Evolutionary conservation across 2,113 vertebrate genomes (phyloP).

Genomic region (Chloroceryle aenea): DNA sequence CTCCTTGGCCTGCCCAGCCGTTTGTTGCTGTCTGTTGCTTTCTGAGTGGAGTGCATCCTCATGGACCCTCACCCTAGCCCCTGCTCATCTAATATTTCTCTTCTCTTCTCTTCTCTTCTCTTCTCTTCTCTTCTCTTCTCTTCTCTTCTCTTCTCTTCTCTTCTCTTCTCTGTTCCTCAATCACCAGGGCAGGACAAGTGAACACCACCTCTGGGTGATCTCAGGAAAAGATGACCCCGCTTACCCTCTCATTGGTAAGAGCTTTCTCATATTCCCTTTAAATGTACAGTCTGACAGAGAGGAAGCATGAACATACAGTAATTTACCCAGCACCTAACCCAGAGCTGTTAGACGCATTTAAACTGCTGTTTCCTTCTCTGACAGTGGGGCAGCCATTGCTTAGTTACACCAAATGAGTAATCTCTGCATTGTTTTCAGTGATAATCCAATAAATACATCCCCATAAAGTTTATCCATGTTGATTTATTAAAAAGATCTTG

Average conservation of each 20-base stretch:
- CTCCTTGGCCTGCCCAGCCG: not conserved
- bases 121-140: slow-evolving; percentile 24
- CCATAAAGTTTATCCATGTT: not conserved
- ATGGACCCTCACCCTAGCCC: not conserved
- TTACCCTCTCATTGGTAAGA: slow-evolving; percentile 82
- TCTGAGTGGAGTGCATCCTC: not conserved
- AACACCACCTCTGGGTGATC: slow-evolving; percentile 81
- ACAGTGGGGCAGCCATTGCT: no score
- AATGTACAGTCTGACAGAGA: not conserved
- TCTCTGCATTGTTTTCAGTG: not conserved
- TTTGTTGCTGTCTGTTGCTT: not conserved
- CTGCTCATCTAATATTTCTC: not conserved
- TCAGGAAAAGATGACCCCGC: slow-evolving; percentile 75
- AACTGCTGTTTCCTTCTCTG: not conserved
- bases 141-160: slow-evolving; percentile 35
- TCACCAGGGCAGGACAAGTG: slow-evolving; percentile 65
- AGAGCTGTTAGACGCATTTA: not conserved
- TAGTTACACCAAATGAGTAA: not conserved
- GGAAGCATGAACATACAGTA: not conserved
- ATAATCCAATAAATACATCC: not conserved
- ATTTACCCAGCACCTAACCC: not conserved
- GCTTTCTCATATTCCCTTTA: not conserved
- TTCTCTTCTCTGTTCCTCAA: not conserved
- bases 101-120: slow-evolving; percentile 24
- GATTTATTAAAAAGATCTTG: not conserved